Evolutionary conservation across 2,888 invertebrate species (phyloP), one percentile per base, ranked within the genome.

Genomic region (Lysandra bellargus): DNA sequence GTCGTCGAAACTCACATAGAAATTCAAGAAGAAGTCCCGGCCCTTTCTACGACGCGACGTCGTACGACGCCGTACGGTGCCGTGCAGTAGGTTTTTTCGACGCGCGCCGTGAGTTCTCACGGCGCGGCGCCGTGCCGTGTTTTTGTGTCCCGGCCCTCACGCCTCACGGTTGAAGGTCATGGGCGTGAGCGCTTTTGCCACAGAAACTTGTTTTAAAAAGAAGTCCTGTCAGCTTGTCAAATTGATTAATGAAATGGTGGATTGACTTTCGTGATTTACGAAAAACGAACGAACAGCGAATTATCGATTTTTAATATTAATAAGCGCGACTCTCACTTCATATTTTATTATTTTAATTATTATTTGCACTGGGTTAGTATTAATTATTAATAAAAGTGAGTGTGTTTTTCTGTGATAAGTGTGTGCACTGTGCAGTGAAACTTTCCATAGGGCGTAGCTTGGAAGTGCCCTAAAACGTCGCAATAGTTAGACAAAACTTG

Each of bases 401-500:
- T 3, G 14, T 30, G 7, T 23, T 76, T 33, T 30, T 23, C 5
- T 57, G 53, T 33, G 33, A 6, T 76, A 30, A 9, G 76, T 53
- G n/a, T 57, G 33, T 76, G 57, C 69, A 69, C 17, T 69, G 5
- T 17, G 33, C 64, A 57, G 33, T 57, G 76, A 57, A 75, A 76
- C 82, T 81, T 80, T 82, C 81, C 81, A 78, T 81, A 80, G 81
- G 83, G 80, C 80, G 72, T 69, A 53, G 64, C 72, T 40, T 72
- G 69, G 57, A 69, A 69, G 79, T 78, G 80, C 78, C 79, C 72
- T 44, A 44, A 44, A 44, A 44, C 84, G 84, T 82, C 83, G 83
- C 84, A 83, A 83, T 85, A 72, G 79, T 85, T 84, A 85, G 85
- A 69, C 86, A 84, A 87, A 90, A 90, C 88, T 86, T 85, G 90